phyloP scores from a whole-genome alignment of 64 coral and sea anemone genomes.

The Montipora foliosa region DNA sequence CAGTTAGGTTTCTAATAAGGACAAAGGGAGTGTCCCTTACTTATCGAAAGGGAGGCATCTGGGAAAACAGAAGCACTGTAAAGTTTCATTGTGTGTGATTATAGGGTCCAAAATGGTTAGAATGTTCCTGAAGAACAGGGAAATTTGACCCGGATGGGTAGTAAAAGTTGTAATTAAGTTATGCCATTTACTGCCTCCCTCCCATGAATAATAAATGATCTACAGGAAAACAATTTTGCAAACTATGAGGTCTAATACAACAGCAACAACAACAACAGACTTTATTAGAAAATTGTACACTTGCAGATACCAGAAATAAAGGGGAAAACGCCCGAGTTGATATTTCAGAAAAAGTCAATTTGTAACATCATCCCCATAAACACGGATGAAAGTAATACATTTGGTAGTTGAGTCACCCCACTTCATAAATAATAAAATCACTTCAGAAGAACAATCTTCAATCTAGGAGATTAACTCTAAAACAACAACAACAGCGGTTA shows the following conservation, averaged over 20 bases:
- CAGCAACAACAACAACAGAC: too few relatives aligned
- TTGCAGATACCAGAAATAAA: too few relatives aligned
- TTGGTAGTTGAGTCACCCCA: too few relatives aligned
- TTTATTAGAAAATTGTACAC: too few relatives aligned
- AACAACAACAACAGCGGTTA: too few relatives aligned
- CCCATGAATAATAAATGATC: conserved; percentile 23
- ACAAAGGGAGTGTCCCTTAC: conserved; percentile 61
- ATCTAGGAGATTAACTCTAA: too few relatives aligned
- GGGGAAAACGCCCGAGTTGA: too few relatives aligned
- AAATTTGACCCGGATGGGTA: conserved; percentile 39
- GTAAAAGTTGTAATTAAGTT: conserved; percentile 39
- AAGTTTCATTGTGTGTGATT: conserved; percentile 28
- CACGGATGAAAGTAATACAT: too few relatives aligned
- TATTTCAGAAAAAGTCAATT: too few relatives aligned
- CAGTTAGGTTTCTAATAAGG: conserved; percentile 73
- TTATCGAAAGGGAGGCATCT: conserved; percentile 24
- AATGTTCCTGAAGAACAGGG: conserved; percentile 58
- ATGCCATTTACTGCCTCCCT: conserved; percentile 30
- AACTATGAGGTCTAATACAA: conserved; percentile 13
- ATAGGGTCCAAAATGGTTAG: conserved; percentile 9
- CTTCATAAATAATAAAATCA: too few relatives aligned
- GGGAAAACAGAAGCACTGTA: conserved; percentile 48
- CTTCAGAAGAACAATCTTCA: too few relatives aligned
- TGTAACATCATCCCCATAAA: too few relatives aligned
- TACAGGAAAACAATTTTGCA: conserved; percentile 50